Base-by-base conservation (phyloP, 2,888 invertebrate genomes). In the Laspeyria flexula region DNA sequence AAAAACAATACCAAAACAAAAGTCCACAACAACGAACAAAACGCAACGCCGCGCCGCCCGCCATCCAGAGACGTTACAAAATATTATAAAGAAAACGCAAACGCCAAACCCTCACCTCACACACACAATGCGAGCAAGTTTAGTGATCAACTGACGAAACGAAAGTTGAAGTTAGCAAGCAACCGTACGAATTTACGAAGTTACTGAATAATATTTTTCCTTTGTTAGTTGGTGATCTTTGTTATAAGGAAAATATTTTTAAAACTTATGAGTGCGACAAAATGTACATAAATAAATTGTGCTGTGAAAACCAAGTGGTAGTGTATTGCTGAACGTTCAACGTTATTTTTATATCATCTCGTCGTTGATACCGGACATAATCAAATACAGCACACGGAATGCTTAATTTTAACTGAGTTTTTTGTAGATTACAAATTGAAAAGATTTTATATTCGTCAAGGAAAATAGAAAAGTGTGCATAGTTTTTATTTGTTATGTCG, bases 291-390 rank as follows among this genome's bases (percentile, higher is more conserved):
- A 50, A 39, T 34, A 49, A 50, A 55, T 37, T 13, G 52, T 46
- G 42, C 35, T 7, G 29, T 53, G 39, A 52, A 52, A 27, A 45
- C 11, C 23, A 10, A 54, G 37, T n/a, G n/a, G n/a, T n/a, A n/a
- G n/a, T n/a, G n/a, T 43, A 15, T 39, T 48, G 29, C 18, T 30
- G 10, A 16, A 37, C 56, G 46, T 56, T 55, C 49, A 67, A 63
- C 63, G 73, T 72, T 75, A 72, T 72, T 73, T 75, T 70, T 61
- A 62, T 63, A 66, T 58, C 68, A 49, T 0, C 55, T 39, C 1
- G 50, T 53, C 43, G 43, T 53, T 55, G 49, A 54, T 43, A 49
- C 48, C 47, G 62, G 52, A 59, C 52, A 60, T 63, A 62, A 65
- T 55, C 41, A 45, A 56, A 49, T 57, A 53, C 56, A 11, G 39